Percentiles rank a stretch among this genome's conserved stretches.
These are phyloP conservation scores for Drosophila elegans DNA, from an alignment of 1,140 invertebrate genomes.

Conservation along the genomic window DNA sequence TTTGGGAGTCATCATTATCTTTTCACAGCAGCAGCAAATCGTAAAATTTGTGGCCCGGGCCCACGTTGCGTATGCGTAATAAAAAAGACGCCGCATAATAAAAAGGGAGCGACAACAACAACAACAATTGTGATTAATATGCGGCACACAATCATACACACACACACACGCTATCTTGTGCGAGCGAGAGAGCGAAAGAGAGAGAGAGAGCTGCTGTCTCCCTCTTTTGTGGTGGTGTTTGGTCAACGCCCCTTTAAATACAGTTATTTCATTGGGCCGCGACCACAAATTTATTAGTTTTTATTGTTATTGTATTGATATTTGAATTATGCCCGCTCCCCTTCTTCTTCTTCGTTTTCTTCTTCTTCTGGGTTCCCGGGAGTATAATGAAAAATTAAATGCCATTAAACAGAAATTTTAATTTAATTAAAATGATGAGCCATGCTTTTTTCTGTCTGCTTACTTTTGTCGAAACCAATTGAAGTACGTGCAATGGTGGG, in stretches of 20 bases:
- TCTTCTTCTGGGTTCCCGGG: not conserved
- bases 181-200: conserved; percentile 11
- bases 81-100: conserved; percentile 56
- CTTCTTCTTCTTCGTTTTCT: not conserved
- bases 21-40: conserved; percentile 52
- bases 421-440: conserved; percentile 49
- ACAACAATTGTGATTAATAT: conserved; percentile 56
- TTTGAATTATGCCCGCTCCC: conserved; percentile 60
- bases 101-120: conserved; percentile 34
- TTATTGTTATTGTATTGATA: conserved; percentile 81
- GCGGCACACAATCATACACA: conserved; percentile 18
- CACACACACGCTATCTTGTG: not conserved
- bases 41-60: conserved; percentile 51
- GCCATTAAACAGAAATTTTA: conserved; percentile 50
- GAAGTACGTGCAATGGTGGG: conserved; percentile 7
- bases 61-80: conserved; percentile 68
- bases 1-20: conserved; percentile 58
- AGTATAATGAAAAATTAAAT: conserved; percentile 41
- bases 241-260: conserved; percentile 84
- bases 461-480: conserved; percentile 27
- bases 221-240: conserved; percentile 75
- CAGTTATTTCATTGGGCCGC: conserved; percentile 85
- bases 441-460: conserved; percentile 14
- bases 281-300: conserved; percentile 83
- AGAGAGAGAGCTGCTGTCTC: conserved; percentile 18